phyloP scores from a whole-genome alignment of 2,888 invertebrate genomes.

The Polyommatus iphigenia region DNA sequence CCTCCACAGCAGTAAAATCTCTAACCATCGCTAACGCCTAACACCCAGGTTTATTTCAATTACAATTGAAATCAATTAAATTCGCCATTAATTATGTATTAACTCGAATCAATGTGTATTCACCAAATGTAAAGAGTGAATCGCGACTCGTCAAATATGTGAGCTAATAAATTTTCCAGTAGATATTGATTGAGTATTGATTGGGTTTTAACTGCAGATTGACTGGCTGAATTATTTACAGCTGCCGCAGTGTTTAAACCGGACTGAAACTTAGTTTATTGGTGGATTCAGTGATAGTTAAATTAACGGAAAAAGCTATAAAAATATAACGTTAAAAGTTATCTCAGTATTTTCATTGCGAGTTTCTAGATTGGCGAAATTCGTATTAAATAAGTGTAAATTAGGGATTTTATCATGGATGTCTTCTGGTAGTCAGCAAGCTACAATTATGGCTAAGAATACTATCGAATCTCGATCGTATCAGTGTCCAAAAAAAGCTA shows the following conservation, averaged over 20 bases:
- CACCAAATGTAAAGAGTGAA: slow-evolving; percentile 14
- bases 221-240: slow-evolving; percentile 20
- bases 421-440: too few species aligned
- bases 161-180: slow-evolving; percentile 25
- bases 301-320: not conserved
- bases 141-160: slow-evolving; percentile 18
- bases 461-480: too few species aligned
- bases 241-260: not conserved
- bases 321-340: not conserved
- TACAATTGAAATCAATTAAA: slow-evolving; percentile 5
- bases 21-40: not conserved
- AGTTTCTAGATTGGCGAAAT: not conserved
- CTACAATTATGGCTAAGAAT: too few species aligned
- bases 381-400: too few species aligned
- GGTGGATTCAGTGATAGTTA: too few species aligned
- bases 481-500: too few species aligned
- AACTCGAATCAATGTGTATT: slow-evolving; percentile 24
- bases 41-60: not conserved
- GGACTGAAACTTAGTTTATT: not conserved
- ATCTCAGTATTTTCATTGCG: not conserved
- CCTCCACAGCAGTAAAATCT: not conserved
- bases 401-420: too few species aligned
- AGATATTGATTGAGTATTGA: slow-evolving; percentile 22
- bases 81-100: slow-evolving; percentile 15
- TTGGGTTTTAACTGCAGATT: slow-evolving; percentile 17